phyloP scores from a whole-genome alignment of 2,113 vertebrate species.

The Embiotoca jacksoni region DNA sequence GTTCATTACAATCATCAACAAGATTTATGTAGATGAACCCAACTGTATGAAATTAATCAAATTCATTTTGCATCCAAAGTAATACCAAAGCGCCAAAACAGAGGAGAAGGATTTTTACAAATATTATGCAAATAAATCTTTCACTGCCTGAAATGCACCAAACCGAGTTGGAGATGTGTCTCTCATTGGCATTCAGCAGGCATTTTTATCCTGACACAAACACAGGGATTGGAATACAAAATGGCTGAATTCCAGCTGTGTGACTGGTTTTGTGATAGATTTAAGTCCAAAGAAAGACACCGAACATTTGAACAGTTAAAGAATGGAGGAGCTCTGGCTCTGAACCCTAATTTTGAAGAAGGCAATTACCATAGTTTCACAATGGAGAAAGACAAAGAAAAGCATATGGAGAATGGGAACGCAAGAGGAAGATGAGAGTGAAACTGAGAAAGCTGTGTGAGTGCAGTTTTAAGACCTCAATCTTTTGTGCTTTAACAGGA shows the following conservation, averaged over 20 bases:
- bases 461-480: constrained; percentile 39
- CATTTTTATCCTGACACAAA: constrained; percentile 54
- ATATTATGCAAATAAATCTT: constrained; percentile 48
- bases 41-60: constrained; percentile 4
- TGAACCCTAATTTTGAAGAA: constrained; percentile 53
- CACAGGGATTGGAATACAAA: constrained; percentile 59
- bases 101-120: constrained; percentile 3
- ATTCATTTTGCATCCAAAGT: constrained; percentile 7
- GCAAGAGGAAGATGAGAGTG: constrained; percentile 25
- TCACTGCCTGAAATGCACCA: constrained; percentile 35
- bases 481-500: constrained; percentile 38
- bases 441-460: constrained; percentile 41
- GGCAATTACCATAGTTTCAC: constrained; percentile 57
- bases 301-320: constrained; percentile 46
- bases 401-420: constrained; percentile 15
- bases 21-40: constrained; percentile 15
- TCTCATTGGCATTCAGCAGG: constrained; percentile 61
- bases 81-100: constrained; percentile 6
- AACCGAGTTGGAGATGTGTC: constrained; percentile 28
- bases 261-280: constrained; percentile 53
- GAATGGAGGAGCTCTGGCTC: constrained; percentile 39
- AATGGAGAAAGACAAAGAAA: constrained; percentile 28
- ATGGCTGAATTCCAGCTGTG: constrained; percentile 54
- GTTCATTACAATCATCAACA: constrained; percentile 25
- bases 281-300: constrained; percentile 53